Percentiles rank a stretch among this genome's conserved stretches.
phyloP scores from a whole-genome alignment of 2,888 invertebrate genomes.

The Lithophane semibrunnea region DNA sequence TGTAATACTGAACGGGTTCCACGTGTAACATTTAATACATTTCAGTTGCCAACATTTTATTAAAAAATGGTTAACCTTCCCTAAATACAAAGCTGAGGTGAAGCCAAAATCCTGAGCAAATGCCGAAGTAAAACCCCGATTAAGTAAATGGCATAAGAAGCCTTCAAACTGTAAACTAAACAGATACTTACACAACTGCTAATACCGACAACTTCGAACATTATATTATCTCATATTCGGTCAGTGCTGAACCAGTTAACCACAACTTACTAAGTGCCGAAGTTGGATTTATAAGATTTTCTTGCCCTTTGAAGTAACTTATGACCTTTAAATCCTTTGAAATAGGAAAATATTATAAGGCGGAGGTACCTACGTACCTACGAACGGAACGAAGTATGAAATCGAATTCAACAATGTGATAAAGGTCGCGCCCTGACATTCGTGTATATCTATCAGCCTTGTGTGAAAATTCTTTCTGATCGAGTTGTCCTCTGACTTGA shows the following conservation, averaged over 20 bases:
- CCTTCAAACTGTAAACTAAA: slow-evolving; percentile 44
- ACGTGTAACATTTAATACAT: background rate
- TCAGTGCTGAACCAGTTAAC: slow-evolving; percentile 42
- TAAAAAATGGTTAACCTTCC: slow-evolving; percentile 4
- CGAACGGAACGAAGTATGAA: slow-evolving; percentile 35
- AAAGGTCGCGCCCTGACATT: slow-evolving; percentile 64
- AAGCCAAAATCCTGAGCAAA: slow-evolving; percentile 40
- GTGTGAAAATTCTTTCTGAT: slow-evolving; percentile 56
- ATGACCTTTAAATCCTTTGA: slow-evolving; percentile 63
- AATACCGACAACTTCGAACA: slow-evolving; percentile 39
- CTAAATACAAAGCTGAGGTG: slow-evolving; percentile 23
- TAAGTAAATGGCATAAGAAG: slow-evolving; percentile 46
- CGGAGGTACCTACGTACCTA: slow-evolving; percentile 18
- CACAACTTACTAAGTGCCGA: slow-evolving; percentile 44
- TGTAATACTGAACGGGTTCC: background rate
- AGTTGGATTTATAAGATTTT: slow-evolving; percentile 40
- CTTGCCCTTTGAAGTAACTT: slow-evolving; percentile 54
- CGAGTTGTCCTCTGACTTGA: slow-evolving; percentile 35
- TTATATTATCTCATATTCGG: slow-evolving; percentile 33
- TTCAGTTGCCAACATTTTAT: background rate
- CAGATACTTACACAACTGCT: slow-evolving; percentile 51
- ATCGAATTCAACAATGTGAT: slow-evolving; percentile 55
- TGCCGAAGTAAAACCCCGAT: slow-evolving; percentile 41
- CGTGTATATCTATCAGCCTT: slow-evolving; percentile 42
- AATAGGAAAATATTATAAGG: slow-evolving; percentile 59